Evolutionary conservation across 2,797 vertebrate species (phyloP).

Genomic region (Tapirus indicus): DNA sequence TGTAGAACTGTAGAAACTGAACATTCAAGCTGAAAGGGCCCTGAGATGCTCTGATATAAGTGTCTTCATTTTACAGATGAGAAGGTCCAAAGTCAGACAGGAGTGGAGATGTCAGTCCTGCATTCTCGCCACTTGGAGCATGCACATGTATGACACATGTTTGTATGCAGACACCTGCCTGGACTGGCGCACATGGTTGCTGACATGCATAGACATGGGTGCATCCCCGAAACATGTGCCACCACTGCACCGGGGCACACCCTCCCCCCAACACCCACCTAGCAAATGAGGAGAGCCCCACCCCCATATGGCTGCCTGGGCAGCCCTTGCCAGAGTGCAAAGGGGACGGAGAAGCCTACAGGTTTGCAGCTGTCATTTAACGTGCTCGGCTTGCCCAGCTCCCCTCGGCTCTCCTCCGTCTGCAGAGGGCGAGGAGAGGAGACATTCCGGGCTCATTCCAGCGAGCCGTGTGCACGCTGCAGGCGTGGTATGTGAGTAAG

Average conservation of each 20-base stretch:
- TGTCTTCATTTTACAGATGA: slow-evolving; percentile 65
- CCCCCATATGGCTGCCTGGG: not conserved
- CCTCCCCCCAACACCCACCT: not conserved
- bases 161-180: slow-evolving; percentile 11
- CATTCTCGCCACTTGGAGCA: not conserved
- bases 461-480: slow-evolving; percentile 53
- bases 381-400: not conserved
- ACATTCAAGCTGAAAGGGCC: not conserved
- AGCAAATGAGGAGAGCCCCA: not conserved
- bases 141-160: slow-evolving; percentile 48
- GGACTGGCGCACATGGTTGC: not conserved
- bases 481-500: slow-evolving; percentile 74
- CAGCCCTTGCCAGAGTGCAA: not conserved
- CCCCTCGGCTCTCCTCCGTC: not conserved
- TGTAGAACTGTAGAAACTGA: slow-evolving; percentile 60
- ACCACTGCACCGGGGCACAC: not conserved
- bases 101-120: not conserved
- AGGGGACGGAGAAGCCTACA: slow-evolving; percentile 37
- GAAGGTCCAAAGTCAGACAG: slow-evolving; percentile 58
- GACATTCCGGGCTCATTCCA: slow-evolving; percentile 75
- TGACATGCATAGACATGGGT: not conserved
- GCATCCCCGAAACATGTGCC: slow-evolving; percentile 29
- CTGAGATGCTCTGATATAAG: slow-evolving; percentile 51
- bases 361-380: slow-evolving; percentile 76
- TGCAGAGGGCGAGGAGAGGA: slow-evolving; percentile 68